Evolutionary conservation across 2,888 invertebrate species (phyloP).

Genomic region (Phlogophora meticulosa): DNA sequence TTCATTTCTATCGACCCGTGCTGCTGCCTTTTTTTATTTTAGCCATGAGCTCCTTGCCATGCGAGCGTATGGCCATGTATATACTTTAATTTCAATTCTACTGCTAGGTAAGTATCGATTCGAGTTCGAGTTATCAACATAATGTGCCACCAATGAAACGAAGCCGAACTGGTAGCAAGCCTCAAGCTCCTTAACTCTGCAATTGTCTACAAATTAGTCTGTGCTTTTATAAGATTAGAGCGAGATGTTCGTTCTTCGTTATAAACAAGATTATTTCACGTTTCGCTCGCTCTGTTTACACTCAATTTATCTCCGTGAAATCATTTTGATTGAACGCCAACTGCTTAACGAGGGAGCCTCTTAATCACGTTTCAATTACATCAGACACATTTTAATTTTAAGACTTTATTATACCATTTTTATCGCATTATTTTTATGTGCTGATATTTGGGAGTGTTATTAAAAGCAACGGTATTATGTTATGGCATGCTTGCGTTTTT

Average conservation of each 20-base stretch:
- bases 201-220: slow-evolving; percentile 75
- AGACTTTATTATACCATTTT: neutral
- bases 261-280: slow-evolving; percentile 64
- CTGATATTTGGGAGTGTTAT: neutral
- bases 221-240: slow-evolving; percentile 74
- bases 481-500: neutral
- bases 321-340: slow-evolving; percentile 63
- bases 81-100: too few relatives aligned
- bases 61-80: too few relatives aligned
- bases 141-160: slow-evolving; percentile 12
- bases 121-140: neutral
- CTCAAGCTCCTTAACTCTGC: slow-evolving; percentile 63
- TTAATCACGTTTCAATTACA: slow-evolving; percentile 61
- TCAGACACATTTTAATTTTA: slow-evolving; percentile 51
- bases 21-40: too few relatives aligned
- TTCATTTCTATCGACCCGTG: too few relatives aligned
- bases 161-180: slow-evolving; percentile 28
- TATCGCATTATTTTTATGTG: neutral
- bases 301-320: slow-evolving; percentile 63
- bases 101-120: too few relatives aligned
- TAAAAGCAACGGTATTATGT: too few relatives aligned
- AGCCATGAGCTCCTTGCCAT: too few relatives aligned
- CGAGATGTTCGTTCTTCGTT: slow-evolving; percentile 69
- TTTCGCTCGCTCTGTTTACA: slow-evolving; percentile 63
- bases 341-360: slow-evolving; percentile 60